Base-by-base conservation (phyloP, 2,113 vertebrate genomes). In the Felis chaus region DNA sequence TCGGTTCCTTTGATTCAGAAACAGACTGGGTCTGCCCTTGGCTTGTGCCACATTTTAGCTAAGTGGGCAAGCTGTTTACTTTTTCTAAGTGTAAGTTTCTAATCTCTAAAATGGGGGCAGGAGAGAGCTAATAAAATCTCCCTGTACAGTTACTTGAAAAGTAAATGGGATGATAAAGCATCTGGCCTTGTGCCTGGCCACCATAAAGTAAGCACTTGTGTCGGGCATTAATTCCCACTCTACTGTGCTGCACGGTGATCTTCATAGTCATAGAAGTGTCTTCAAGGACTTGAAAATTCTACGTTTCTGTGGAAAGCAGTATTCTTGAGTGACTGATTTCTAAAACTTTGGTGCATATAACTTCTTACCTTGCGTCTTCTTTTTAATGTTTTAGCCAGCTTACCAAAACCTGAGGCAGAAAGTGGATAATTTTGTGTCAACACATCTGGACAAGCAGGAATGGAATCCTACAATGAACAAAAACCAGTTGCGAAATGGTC, bases 381-480 rank as follows among this genome's bases (percentile, higher is more conserved):
- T 50, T 95, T 36, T 89, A 80, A 84, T 61, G 10, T 94, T 69
- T 48, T 87, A 99, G 99, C 99, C 99, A 90, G 99, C 99, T 61
- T 99, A 99, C 98, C 99, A 99, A 98, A 99, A 99, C 98, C 98
- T 99, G 97, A 99, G 99, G 84, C 99, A 99, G 99, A 99, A 99
- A 97, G 99, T 99, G 8, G 99, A 99, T 99, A 99, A 99, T 98
- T 99, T 99, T 96, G 99, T 99, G 89, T 99, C 99, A 0, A 99
- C 99, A 3, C 99, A 99, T 53, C 98, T 99, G 98, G 99, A 99
- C 98, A 99, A 99, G 41, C 99, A 99, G 97, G 99, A 99, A 15
- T 99, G 99, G 99, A 99, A 99, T 95, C 99, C 99, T 21, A 95
- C 99, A 41, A 99, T 99, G 99, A 99, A 99, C 99, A 99, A 99